Evolutionary conservation across 2,113 vertebrate genomes (phyloP), one percentile per base, ranked within the genome.

Genomic region (Cavia aperea): DNA sequence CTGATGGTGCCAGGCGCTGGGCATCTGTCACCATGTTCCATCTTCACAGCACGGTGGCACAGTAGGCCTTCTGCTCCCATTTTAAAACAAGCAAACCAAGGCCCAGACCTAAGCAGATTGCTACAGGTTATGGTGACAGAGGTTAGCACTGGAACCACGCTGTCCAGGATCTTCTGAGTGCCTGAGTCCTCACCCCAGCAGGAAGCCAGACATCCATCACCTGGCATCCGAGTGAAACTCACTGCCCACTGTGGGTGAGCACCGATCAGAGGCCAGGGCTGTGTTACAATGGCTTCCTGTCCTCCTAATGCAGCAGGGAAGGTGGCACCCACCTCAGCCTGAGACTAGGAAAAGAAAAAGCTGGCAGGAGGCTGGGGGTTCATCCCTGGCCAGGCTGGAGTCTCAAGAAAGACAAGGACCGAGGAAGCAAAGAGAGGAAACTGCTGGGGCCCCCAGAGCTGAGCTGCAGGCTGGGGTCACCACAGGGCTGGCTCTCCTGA

Each of bases 1-100:
- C 68, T 1, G 7, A 43, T 4, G 54, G 88, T 81, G 73, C 68
- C 73, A 86, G 79, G 91, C 8, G 0, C 83, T 79, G 72, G 86
- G 88, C 79, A 84, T 62, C 94, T 92, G 93, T 77, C 93, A 49
- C 77, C 72, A 15, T 7, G 54, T 56, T 60, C 70, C n/a, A 39
- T 43, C 54, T 68, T 39, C 21, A 16, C 4, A 24, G 65, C 66
- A 15, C 23, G 10, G 18, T 24, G 43, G 79, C 77, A 31, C 11
- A 9, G 26, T n/a, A 26, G 9, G 46, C n/a, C 68, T 51, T 0
- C 39, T 24, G 36, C 24, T 51, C 60, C 56, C 84, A 31, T 91
- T 85, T 72, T 54, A 43, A 83, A 81, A 29, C 3, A 24, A 65
- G 62, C 72, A 81, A 81, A 85, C 63, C 1, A 8, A 85, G 70